phyloP scores from a whole-genome alignment of 2,888 invertebrate genomes.

The Caenorhabditis sinica region DNA sequence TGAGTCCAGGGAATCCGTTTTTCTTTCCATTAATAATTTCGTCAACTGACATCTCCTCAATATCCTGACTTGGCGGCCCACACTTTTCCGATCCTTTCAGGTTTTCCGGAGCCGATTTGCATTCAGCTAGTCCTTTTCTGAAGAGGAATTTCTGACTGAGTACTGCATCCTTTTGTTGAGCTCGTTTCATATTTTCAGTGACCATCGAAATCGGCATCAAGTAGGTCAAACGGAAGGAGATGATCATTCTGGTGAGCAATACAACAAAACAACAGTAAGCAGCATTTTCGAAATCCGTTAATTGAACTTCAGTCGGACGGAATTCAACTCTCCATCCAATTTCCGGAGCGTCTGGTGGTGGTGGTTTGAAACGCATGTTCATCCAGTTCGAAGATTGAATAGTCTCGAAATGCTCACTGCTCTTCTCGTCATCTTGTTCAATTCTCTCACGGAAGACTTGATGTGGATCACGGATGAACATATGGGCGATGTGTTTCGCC shows the following conservation, averaged over 20 bases:
- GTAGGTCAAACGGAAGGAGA: conserved; percentile 96
- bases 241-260: conserved; percentile 94
- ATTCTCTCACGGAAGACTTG: conserved; percentile 92
- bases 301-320: conserved; percentile 95
- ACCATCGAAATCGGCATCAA: conserved; percentile 91
- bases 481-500: conserved; percentile 96
- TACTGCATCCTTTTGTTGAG: conserved; percentile 94
- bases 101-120: conserved; percentile 81
- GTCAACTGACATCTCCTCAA: conserved; percentile 91
- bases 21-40: conserved; percentile 97
- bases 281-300: conserved; percentile 99
- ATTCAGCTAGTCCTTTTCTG: conserved; percentile 84
- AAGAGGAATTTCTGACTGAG: conserved; percentile 94
- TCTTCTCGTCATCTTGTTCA: conserved; percentile 93
- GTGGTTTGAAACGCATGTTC: conserved; percentile 87
- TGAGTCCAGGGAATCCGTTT: conserved; percentile 94
- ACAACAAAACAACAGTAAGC: conserved; percentile 98
- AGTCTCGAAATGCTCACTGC: conserved; percentile 97
- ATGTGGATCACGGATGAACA: conserved; percentile 97
- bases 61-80: conserved; percentile 79
- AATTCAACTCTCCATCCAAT: conserved; percentile 99
- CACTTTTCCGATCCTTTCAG: conserved; percentile 73
- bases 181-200: conserved; percentile 94
- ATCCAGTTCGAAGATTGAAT: conserved; percentile 84
- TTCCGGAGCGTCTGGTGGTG: conserved; percentile 92